Evolutionary conservation across 1,140 invertebrate species (phyloP), one percentile per base, ranked within the genome.

Genomic region (Drosophila chauvacae): DNA sequence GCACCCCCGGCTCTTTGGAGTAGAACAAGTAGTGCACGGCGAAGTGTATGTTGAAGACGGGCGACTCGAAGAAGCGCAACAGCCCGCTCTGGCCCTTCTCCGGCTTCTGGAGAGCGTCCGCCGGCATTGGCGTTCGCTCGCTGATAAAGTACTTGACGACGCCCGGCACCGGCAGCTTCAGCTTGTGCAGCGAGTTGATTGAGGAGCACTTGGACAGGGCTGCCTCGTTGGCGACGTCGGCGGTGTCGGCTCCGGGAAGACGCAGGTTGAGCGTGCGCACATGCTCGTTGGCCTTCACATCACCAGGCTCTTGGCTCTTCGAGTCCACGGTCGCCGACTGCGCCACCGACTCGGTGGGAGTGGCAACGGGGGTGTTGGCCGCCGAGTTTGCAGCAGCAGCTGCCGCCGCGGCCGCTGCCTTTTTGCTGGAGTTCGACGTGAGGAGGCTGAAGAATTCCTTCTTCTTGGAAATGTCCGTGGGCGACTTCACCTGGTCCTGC

Each of bases 21-120:
- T 98, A 98, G 91, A 98, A 99, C 39, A 99, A 94, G 95, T 99
- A 99, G 91, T 97, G 97, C 90, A 99, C 98, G 26, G 98, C 98
- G 95, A 99, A 98, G 64, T 97, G 97, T 95, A 99, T 98, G 92
- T 99, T 97, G 93, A 99, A 99, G 61, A 98, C 94, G 94, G 97
- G 98, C 74, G 98, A 98, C 93, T 99, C 98, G 91, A 99, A 98
- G 80, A 99, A 94, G 79, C 98, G 94, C 65, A 99, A 93, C 56
- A 99, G 94, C 93, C 96, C 92, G 30, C 90, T 92, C 44, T 90
- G 92, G 94, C 81, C 93, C 80, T 93, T 93, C 72, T 87, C 87
- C 26, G 78, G 85, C 64, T 91, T 91, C 48, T 79, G 76, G n/a
- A 66, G 58, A 14, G 69, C 13, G 13, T 80, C 72, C 10, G 69